phyloP scores from a whole-genome alignment of 1,140 invertebrate genomes.

The Apis laboriosa region DNA sequence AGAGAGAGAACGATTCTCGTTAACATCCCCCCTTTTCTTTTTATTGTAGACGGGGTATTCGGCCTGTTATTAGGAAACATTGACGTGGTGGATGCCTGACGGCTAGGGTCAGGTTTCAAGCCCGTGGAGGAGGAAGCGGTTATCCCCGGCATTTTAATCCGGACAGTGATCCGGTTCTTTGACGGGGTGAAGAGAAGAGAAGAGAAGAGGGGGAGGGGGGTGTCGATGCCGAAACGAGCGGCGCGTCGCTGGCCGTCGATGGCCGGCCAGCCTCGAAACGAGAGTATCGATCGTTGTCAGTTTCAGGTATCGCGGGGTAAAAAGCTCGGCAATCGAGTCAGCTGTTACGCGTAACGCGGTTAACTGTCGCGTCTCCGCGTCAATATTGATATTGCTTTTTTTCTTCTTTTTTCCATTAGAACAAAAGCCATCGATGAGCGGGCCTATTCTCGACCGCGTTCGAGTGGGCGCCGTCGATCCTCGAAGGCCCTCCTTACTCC shows the following conservation, averaged over 20 bases:
- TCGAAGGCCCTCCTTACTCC: background rate
- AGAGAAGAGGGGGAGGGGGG: too few relatives aligned
- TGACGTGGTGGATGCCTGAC: too few relatives aligned
- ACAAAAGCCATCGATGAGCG: conserved; percentile 9
- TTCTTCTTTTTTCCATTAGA: background rate
- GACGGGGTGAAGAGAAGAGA: background rate
- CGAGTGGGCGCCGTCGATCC: conserved; percentile 10
- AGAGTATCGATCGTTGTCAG: conserved; percentile 44
- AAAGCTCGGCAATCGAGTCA: conserved; percentile 49
- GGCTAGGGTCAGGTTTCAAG: too few relatives aligned
- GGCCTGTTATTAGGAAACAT: too few relatives aligned
- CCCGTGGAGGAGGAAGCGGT: too few relatives aligned
- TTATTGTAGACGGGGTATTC: too few relatives aligned
- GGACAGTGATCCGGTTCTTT: conserved; percentile 24
- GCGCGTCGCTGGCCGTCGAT: conserved; percentile 15
- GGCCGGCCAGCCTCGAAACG: background rate
- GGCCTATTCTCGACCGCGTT: background rate
- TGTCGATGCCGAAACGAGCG: conserved; percentile 21
- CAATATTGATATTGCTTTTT: conserved; percentile 25
- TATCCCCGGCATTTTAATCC: background rate
- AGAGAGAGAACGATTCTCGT: too few relatives aligned
- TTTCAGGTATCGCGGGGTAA: background rate
- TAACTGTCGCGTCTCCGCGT: conserved; percentile 65
- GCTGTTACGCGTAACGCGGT: conserved; percentile 56
- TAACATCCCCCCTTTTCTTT: too few relatives aligned